phyloP scores from a whole-genome alignment of 92 coral and sea anemone genomes.

The Actinostola sp. region DNA sequence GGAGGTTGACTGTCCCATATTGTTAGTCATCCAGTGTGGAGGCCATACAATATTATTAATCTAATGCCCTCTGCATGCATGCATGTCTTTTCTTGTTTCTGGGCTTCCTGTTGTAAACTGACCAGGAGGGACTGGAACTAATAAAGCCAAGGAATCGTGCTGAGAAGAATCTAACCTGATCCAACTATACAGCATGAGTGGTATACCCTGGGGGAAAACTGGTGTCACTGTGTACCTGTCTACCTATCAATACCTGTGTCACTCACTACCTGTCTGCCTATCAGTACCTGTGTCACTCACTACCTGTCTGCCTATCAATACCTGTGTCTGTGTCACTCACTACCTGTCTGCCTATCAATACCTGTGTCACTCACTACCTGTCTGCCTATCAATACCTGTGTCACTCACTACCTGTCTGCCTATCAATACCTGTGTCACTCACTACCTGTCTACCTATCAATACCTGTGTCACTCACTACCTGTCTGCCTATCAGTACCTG shows the following conservation, averaged over 20 bases:
- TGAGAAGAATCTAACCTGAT: too few relatives aligned
- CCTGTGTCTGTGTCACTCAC: too few relatives aligned
- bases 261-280: background rate
- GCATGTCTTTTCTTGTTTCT: too few relatives aligned
- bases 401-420: background rate
- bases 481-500: slow-evolving; percentile 5
- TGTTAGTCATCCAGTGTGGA: too few relatives aligned
- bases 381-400: slow-evolving; percentile 3
- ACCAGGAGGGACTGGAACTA: too few relatives aligned
- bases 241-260: slow-evolving; percentile 3
- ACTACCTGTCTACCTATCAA: background rate
- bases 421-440: background rate
- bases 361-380: background rate
- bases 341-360: background rate
- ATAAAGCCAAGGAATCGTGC: too few relatives aligned
- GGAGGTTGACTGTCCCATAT: too few relatives aligned
- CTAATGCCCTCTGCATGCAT: too few relatives aligned
- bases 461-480: background rate
- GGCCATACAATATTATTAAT: too few relatives aligned
- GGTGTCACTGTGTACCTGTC: slow-evolving; percentile 11
- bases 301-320: background rate
- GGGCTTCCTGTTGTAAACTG: too few relatives aligned
- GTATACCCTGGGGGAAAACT: too few relatives aligned
- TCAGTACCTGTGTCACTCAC: background rate
- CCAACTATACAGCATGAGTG: too few relatives aligned